Conservation (phyloP, 2,797 vertebrate genomes). For the Aldrovandia affinis region DNA sequence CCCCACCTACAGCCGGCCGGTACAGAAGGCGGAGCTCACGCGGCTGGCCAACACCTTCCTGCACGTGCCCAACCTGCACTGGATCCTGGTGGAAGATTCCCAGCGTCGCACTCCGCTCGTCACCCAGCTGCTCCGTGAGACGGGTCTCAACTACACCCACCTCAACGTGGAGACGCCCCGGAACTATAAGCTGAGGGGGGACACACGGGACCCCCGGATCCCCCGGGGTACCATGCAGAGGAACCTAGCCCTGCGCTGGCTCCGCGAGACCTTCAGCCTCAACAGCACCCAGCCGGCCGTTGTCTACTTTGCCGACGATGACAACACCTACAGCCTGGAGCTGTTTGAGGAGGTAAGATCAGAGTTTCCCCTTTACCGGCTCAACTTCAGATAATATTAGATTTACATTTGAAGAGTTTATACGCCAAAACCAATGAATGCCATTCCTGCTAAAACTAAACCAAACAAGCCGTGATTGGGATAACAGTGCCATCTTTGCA, state of each 20-base stretch:
- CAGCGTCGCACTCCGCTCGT: conserved; percentile 61
- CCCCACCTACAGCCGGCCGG: conserved; percentile 72
- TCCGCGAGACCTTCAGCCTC: conserved; percentile 64
- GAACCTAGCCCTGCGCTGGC: conserved; percentile 77
- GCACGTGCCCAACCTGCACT: conserved; percentile 76
- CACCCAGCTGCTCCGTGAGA: conserved; percentile 64
- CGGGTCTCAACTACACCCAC: conserved; percentile 75
- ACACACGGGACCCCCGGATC: conserved; percentile 60
- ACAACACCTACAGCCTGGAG: conserved; percentile 95
- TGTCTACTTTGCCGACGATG: conserved; percentile 95
- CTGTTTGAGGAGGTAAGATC: conserved; percentile 91
- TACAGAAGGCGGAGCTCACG: conserved; percentile 79
- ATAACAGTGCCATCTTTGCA: too few species aligned
- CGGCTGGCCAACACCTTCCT: conserved; percentile 78
- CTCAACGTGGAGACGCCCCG: conserved; percentile 73
- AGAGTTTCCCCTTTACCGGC: background rate
- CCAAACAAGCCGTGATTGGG: too few species aligned
- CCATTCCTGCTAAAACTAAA: too few species aligned
- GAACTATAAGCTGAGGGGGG: conserved; percentile 62
- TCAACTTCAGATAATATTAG: background rate
- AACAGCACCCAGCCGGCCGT: conserved; percentile 74
- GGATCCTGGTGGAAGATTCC: conserved; percentile 79
- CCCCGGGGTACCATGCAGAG: conserved; percentile 78
- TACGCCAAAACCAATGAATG: too few species aligned
- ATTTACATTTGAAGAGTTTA: too few species aligned